Conservation (phyloP, 2,113 vertebrate species). For the Alectura lathami region DNA sequence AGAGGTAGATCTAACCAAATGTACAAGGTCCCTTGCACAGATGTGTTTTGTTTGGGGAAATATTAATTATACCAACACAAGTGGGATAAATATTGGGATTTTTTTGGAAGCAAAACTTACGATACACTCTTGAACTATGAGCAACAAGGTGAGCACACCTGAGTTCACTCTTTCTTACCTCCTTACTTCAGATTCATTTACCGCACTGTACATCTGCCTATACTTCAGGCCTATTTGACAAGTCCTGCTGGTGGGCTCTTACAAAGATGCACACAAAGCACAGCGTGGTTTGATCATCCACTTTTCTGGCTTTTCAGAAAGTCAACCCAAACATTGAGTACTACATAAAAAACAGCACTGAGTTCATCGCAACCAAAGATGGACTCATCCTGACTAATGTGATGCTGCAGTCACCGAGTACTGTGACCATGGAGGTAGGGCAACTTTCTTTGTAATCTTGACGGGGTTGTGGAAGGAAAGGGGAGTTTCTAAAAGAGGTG, state of each 20-base stretch:
- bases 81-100: background rate
- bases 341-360: conserved; percentile 81
- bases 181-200: background rate
- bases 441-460: background rate
- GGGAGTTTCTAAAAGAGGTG: background rate
- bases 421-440: conserved; percentile 43
- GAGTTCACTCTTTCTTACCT: background rate
- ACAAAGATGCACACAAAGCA: background rate
- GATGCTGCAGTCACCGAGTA: conserved; percentile 62
- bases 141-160: background rate
- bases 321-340: conserved; percentile 83
- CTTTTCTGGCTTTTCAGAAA: conserved; percentile 73
- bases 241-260: background rate
- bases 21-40: background rate
- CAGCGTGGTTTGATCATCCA: background rate
- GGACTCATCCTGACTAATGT: conserved; percentile 82
- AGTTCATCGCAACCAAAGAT: conserved; percentile 80
- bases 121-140: background rate
- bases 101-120: background rate
- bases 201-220: accelerated
- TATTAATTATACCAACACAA: background rate
- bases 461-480: accelerated
- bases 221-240: background rate
- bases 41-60: background rate
- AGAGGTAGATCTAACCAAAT: background rate